Base-by-base conservation (phyloP, 2,113 vertebrate species). In the Petromus typicus region DNA sequence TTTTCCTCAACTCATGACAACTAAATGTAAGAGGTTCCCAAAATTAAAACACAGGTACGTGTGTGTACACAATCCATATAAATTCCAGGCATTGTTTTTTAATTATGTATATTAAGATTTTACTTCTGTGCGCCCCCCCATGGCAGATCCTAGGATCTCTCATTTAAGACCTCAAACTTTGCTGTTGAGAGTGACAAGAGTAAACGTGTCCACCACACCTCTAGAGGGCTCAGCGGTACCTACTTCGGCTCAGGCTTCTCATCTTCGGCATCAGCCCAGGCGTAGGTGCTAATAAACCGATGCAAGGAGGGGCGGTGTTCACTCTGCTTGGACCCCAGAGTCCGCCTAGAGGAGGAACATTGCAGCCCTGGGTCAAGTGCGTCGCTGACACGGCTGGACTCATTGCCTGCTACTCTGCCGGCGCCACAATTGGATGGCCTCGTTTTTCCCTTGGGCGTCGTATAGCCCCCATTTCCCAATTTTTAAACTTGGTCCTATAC, bases 231-330 rank as follows among this genome's bases (percentile, higher is more conserved):
- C 32, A 27, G 43, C 12, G 67, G 71, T 57, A 98, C 99, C 99
- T 99, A 99, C 99, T 99, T 99, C 82, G 98, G 97, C 93, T 98
- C 98, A 89, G 97, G 63, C 40, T 97, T 97, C 45, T 99, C 98
- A 23, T 99, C 98, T 66, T 99, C 99, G 0, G 98, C 98, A 56
- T 99, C 99, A 11, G 99, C 97, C 99, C 99, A 99, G 97, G 99
- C 98, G 37, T 98, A 99, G 0, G 99, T 99, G 98, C 99, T 99
- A 96, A 99, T 98, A 97, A 99, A 99, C 14, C 99, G 98, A 64
- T 99, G 99, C 67, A 99, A 98, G 0, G 99, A 99, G 34, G 99
- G 99, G 20, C 99, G 99, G 61, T 98, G 98, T 63, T 98, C 97
- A 3, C 96, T 98, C 88, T 97, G 98, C 98, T 99, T 99, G 79